Base-by-base conservation (phyloP, 1,140 invertebrate species). In the Maconellicoccus hirsutus region DNA sequence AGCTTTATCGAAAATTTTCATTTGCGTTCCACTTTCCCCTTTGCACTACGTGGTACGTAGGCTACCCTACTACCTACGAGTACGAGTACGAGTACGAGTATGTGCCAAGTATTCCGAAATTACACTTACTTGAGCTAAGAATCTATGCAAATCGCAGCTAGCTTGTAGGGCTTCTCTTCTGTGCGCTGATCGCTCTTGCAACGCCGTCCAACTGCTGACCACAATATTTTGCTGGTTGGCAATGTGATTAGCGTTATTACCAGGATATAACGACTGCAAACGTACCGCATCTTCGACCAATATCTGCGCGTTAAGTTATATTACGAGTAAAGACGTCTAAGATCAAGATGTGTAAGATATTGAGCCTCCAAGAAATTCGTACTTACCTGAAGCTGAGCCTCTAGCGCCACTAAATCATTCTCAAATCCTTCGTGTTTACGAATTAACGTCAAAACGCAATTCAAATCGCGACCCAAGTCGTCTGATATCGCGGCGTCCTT, bases 321-420 rank as follows among this genome's bases (percentile, higher is more conserved):
- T n/a, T n/a, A n/a, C n/a, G n/a, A n/a, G n/a, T n/a, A n/a, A n/a
- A n/a, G n/a, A n/a, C n/a, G n/a, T n/a, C n/a, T n/a, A n/a, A n/a
- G n/a, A n/a, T n/a, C n/a, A n/a, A n/a, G n/a, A n/a, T n/a, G n/a
- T n/a, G n/a, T n/a, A n/a, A n/a, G n/a, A n/a, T n/a, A n/a, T n/a
- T n/a, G n/a, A n/a, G n/a, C n/a, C n/a, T n/a, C n/a, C n/a, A n/a
- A n/a, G n/a, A n/a, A n/a, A n/a, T n/a, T n/a, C n/a, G n/a, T n/a
- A n/a, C n/a, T 71, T 71, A 90, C 86, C 82, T 94, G 90, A 10
- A 98, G 81, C 79, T 97, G 94, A 0, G 93, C 93, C 78, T 98
- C 94, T 1, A 98, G 81, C 0, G 93, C 94, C 1, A 96, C 86
- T 14, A 98, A 79, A 80, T 98, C 96, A 79, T 96, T 97, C 79